phyloP scores from a whole-genome alignment of 1,140 invertebrate species.

The Dendrolimus kikuchii region DNA sequence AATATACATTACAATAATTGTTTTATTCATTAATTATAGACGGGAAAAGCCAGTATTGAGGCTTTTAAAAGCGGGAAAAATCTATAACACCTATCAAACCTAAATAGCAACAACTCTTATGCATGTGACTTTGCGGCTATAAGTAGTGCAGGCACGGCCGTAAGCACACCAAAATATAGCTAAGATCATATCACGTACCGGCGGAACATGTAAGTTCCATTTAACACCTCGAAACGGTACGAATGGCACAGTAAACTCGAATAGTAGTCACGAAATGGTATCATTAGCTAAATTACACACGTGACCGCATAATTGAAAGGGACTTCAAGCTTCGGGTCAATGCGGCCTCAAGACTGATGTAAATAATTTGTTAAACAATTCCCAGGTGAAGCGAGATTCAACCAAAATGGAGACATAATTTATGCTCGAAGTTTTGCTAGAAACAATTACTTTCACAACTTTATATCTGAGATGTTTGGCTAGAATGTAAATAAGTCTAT shows the following conservation, averaged over 20 bases:
- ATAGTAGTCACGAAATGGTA: constrained; percentile 38
- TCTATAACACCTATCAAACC: constrained; percentile 1
- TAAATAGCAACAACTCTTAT: constrained; percentile 4
- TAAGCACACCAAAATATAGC: constrained; percentile 12
- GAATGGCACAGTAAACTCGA: constrained; percentile 30
- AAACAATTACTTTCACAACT: too few species aligned
- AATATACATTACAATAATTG: too few species aligned
- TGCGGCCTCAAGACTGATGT: constrained; percentile 16
- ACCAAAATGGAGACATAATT: too few species aligned
- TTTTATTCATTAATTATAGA: too few species aligned
- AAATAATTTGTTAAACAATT: constrained; percentile 18
- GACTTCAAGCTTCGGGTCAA: constrained; percentile 14
- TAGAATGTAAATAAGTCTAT: too few species aligned
- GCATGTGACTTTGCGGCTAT: background rate
- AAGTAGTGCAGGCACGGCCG: constrained; percentile 1
- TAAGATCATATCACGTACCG: constrained; percentile 17
- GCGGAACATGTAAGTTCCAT: constrained; percentile 40
- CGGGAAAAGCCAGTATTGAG: too few species aligned
- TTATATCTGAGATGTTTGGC: too few species aligned
- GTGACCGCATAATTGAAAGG: constrained; percentile 44
- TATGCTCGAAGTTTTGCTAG: too few species aligned
- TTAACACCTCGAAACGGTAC: constrained; percentile 34
- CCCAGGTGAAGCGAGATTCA: background rate
- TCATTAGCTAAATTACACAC: constrained; percentile 42
- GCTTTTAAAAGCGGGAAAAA: background rate